Base-by-base conservation (phyloP, 2,113 vertebrate species). In the Microcebus murinus region DNA sequence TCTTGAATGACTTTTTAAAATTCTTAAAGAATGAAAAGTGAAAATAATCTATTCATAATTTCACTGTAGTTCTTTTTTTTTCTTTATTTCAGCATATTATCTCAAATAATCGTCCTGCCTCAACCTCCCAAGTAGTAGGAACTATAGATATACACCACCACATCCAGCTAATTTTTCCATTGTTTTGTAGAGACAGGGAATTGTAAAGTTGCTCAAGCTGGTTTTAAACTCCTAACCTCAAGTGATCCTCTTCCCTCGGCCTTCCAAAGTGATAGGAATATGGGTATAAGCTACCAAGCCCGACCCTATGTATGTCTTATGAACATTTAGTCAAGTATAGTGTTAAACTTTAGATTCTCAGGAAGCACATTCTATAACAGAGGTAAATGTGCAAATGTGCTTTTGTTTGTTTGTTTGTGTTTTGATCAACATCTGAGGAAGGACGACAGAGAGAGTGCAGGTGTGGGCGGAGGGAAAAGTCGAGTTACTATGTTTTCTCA, bases 401-500 rank as follows among this genome's bases (percentile, higher is more conserved):
- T 39, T 48, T 93, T 52, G 13, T 20, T 74, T 63, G 61, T 48
- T 93, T 50, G 50, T 20, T 74, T 63, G 61, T 48, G 76, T 42
- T 31, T 73, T 63, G 71, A 57, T 42, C 34, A 76, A 39, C 7
- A 63, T 9, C 8, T 34, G 5, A 39, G 9, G n/a, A 96, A 83
- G 1, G 21, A 55, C 1, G 15, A 55, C 1, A 0, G 8, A 50
- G 29, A 85, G 1, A 29, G 11, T n/a, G n/a, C 8, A 89, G 20
- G 13, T 23, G 13, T 25, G 21, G 13, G 10, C 6, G 63, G 12
- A 80, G 9, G 17, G 20, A 89, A 42, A 77, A 34, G 13, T 1
- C 27, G n/a, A 91, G 31, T 10, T n/a, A 2, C 34, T n/a, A 27
- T 45, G 12, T 3, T 6, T 39, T 23, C 13, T 50, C 17, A 63